These are phyloP conservation scores for Rhodophaea formosa DNA, from an alignment of 2,888 invertebrate genomes.

Conservation along the genomic window DNA sequence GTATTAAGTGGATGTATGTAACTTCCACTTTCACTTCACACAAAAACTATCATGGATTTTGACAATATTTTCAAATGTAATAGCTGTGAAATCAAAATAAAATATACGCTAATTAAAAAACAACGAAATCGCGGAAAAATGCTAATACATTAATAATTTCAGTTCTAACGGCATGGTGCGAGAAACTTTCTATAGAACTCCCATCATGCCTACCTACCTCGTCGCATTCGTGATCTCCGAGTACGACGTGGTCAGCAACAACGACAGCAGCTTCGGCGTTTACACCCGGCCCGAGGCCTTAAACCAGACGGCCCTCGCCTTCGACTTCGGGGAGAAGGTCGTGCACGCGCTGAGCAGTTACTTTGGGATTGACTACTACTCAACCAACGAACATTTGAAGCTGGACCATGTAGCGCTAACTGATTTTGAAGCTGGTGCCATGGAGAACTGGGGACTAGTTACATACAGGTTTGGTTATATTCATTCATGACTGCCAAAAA, in stretches of 20 bases:
- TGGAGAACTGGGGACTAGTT: slow-evolving; percentile 96
- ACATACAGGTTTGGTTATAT: slow-evolving; percentile 83
- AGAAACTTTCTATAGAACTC: slow-evolving; percentile 82
- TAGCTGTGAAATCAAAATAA: too few species aligned
- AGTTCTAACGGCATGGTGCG: slow-evolving; percentile 82
- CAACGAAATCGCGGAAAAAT: too few species aligned
- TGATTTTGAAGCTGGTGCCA: slow-evolving; percentile 91
- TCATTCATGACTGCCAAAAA: background rate
- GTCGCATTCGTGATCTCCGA: slow-evolving; percentile 92
- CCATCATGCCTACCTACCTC: slow-evolving; percentile 90
- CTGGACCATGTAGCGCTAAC: slow-evolving; percentile 93
- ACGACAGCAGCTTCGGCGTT: slow-evolving; percentile 75
- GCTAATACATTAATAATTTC: too few species aligned
- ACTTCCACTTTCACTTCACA: too few species aligned
- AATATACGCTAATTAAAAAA: too few species aligned
- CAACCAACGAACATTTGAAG: slow-evolving; percentile 82
- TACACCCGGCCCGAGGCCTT: slow-evolving; percentile 86
- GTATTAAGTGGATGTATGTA: too few species aligned
- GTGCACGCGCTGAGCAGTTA: slow-evolving; percentile 78
- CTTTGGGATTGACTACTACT: slow-evolving; percentile 79
- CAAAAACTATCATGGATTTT: too few species aligned
- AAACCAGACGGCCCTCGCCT: slow-evolving; percentile 84
- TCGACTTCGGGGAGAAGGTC: slow-evolving; percentile 79
- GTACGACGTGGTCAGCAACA: slow-evolving; percentile 65
- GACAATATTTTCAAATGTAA: too few species aligned